phyloP scores from a whole-genome alignment of 2,797 vertebrate species.

The Anabacerthia variegaticeps region DNA sequence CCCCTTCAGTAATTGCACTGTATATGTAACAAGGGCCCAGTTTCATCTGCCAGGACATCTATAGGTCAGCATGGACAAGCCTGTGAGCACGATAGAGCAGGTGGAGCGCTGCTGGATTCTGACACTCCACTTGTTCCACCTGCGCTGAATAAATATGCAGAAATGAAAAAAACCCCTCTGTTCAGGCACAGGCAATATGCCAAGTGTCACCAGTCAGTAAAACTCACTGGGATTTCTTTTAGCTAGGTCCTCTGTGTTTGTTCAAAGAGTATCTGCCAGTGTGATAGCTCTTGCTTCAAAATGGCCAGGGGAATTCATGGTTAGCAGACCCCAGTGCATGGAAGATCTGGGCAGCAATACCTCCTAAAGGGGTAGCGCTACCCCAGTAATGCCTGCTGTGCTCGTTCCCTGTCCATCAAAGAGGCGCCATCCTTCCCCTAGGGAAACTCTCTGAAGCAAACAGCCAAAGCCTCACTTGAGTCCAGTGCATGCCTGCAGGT shows the following conservation, averaged over 20 bases:
- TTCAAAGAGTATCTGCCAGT: background rate
- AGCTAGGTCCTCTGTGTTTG: background rate
- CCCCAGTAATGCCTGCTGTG: background rate
- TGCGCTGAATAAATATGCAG: fast-evolving
- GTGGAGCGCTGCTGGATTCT: fast-evolving
- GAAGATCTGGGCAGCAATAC: background rate
- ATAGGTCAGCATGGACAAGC: background rate
- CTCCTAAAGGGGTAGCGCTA: fast-evolving
- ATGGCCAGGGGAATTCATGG: fast-evolving
- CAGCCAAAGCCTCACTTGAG: background rate
- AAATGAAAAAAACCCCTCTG: background rate
- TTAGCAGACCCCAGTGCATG: background rate
- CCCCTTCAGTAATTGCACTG: background rate
- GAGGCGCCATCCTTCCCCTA: background rate
- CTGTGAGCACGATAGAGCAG: background rate
- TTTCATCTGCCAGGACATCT: background rate
- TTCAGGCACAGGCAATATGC: background rate
- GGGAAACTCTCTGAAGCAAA: background rate
- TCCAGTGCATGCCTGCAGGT: background rate
- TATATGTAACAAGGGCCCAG: background rate
- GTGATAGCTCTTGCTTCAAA: background rate
- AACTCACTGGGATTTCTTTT: background rate
- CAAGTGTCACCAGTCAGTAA: fast-evolving
- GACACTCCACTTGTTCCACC: background rate
- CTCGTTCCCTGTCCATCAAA: background rate